phyloP scores from a whole-genome alignment of 2,888 invertebrate genomes.

The Aporophyla lueneburgensis region DNA sequence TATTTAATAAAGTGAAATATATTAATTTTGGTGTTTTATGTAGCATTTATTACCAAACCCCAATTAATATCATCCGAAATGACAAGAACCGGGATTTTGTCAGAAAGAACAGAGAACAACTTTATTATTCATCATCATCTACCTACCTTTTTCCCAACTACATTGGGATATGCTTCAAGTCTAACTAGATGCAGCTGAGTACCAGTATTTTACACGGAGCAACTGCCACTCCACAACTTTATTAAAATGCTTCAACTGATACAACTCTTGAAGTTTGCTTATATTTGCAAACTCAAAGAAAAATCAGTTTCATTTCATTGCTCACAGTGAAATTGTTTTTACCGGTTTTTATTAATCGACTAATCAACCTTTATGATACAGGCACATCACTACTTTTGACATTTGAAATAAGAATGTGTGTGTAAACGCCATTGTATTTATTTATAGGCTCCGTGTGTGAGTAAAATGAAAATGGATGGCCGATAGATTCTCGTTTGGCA shows the following conservation, averaged over 20 bases:
- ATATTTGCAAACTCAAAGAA: too few species aligned
- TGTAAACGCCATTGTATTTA: conserved; percentile 51
- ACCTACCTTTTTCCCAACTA: too few species aligned
- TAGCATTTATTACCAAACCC: neutral
- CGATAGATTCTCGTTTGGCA: conserved; percentile 83
- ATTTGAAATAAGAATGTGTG: conserved; percentile 47
- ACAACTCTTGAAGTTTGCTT: too few species aligned
- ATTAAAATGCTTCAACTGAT: too few species aligned
- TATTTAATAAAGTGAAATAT: conserved; percentile 66
- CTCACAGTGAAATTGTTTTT: neutral
- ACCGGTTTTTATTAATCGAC: conserved; percentile 58
- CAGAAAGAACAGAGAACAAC: too few species aligned
- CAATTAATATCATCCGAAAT: neutral
- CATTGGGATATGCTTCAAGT: too few species aligned
- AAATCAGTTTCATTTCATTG: too few species aligned
- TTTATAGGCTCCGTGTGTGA: conserved; percentile 65
- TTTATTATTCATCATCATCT: too few species aligned
- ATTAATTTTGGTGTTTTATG: conserved; percentile 10
- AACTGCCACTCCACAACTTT: too few species aligned
- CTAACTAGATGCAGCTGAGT: too few species aligned
- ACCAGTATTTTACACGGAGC: too few species aligned
- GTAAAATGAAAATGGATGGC: conserved; percentile 82
- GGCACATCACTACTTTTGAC: conserved; percentile 63
- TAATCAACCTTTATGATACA: conserved; percentile 11
- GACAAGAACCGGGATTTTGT: neutral